Evolutionary conservation across 2,888 invertebrate genomes (phyloP).

Genomic region (Catocala fraxini): DNA sequence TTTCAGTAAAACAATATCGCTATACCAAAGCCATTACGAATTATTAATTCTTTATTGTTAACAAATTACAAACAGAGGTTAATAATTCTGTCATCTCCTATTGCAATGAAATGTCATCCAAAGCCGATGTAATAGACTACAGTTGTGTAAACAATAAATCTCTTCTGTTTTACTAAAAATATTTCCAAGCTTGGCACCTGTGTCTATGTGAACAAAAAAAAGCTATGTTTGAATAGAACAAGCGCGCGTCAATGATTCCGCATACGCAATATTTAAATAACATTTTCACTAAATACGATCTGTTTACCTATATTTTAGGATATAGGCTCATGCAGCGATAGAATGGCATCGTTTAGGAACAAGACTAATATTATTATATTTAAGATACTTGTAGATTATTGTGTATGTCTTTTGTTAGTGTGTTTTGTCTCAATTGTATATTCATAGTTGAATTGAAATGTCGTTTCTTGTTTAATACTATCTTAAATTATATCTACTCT

Average conservation of each 20-base stretch:
- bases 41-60: background rate
- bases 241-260: background rate
- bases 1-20: no score
- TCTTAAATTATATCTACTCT: no score
- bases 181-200: conserved; percentile 8
- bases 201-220: background rate
- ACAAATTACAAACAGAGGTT: background rate
- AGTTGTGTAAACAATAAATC: background rate
- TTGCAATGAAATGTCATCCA: background rate
- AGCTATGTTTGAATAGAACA: background rate
- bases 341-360: no score
- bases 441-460: no score
- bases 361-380: no score
- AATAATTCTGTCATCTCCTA: background rate
- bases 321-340: no score
- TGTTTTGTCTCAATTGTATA: no score
- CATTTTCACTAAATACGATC: no score
- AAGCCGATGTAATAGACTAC: background rate
- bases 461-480: no score
- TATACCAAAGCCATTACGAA: background rate
- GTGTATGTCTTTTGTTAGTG: no score
- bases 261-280: background rate
- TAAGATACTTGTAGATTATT: no score
- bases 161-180: background rate
- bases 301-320: no score